Evolutionary conservation across 1,140 invertebrate species (phyloP), one percentile per base, ranked within the genome.

Genomic region (Drosophila repletoides): DNA sequence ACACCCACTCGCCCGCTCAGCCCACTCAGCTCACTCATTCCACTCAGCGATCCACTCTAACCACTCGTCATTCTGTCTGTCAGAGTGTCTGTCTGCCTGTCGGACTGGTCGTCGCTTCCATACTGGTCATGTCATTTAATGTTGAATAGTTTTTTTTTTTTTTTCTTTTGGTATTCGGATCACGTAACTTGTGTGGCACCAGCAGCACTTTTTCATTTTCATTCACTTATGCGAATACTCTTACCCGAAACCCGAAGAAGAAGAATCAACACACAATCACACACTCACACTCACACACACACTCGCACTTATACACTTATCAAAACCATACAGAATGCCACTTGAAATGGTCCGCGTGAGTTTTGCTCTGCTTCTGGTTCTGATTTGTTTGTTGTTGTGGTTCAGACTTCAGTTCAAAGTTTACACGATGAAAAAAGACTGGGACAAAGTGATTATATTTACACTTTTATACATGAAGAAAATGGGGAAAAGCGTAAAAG

Each of bases 161-260:
- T 34, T n/a, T 34, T n/a, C 34, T 68, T 61, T 86, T 48, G 77
- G 70, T 58, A 84, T 84, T 79, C 80, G 48, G 48, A 64, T 79
- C 79, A 84, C 79, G 79, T 84, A 86, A 74, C 61, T 74, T 67
- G 67, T 66, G 61, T 72, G 12, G 65, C 80, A 70, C 65, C 59
- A 77, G 59, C 80, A 83, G 79, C 80, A 84, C 70, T 83, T 79
- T 83, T 83, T 83, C 79, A 84, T 84, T 83, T 83, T 83, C 80
- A 83, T 83, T 83, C 79, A 83, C 79, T 83, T 83, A 83, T 51
- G 74, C 60, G 48, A 26, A 36, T 9, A 51, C 14, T n/a, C n/a
- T n/a, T n/a, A n/a, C n/a, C n/a, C n/a, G n/a, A n/a, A n/a, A n/a
- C n/a, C n/a, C n/a, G n/a, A n/a, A n/a, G n/a, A 4, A 21, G 14